Evolutionary conservation across 1,140 invertebrate genomes (phyloP).

Genomic region (Euura lappo): DNA sequence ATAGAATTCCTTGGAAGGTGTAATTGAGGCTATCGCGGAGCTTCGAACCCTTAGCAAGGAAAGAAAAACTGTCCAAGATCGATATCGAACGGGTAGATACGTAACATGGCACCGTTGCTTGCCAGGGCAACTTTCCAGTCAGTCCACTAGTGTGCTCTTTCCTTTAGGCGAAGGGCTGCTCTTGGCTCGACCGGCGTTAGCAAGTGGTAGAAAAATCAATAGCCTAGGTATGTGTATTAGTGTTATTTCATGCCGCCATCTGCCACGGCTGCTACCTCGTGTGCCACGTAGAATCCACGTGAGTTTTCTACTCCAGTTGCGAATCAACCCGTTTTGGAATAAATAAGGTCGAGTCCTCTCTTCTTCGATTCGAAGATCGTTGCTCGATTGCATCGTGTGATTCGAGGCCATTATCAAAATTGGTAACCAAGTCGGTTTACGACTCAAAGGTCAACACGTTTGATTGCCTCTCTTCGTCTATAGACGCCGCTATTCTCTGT

Average conservation of each 20-base stretch:
- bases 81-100: background rate
- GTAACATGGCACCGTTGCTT: background rate
- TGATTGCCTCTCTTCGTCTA: background rate
- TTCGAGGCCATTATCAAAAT: no score
- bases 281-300: background rate
- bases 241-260: conserved; percentile 39
- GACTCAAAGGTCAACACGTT: background rate
- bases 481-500: background rate
- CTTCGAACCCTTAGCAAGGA: no score
- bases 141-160: background rate
- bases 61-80: background rate
- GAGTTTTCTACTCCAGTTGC: no score
- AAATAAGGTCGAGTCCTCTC: no score
- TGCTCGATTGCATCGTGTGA: no score
- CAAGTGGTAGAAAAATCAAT: conserved; percentile 41
- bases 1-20: no score
- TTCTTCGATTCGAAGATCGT: no score
- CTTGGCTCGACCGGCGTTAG: background rate
- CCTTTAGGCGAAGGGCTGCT: background rate
- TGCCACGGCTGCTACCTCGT: conserved; percentile 11
- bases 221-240: conserved; percentile 44
- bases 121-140: background rate
- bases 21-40: no score
- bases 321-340: no score
- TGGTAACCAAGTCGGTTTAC: no score